Base-by-base conservation (phyloP, 2,113 vertebrate species). In the Albula goreensis region DNA sequence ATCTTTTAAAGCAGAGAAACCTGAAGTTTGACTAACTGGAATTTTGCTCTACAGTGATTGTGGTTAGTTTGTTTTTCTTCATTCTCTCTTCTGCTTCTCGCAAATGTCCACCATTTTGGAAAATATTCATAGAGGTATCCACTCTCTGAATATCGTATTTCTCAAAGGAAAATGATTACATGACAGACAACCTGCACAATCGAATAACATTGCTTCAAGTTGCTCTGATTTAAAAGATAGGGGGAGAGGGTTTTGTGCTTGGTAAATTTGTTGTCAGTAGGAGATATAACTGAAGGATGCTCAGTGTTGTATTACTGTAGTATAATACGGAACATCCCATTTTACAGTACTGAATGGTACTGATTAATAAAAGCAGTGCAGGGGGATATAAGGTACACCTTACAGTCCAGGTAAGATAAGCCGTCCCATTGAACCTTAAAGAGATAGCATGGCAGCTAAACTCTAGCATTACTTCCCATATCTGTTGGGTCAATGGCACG, bases 301-400 rank as follows among this genome's bases (percentile, higher is more conserved):
- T 74, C 31, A 9, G 53, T 12, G 12, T 12, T 56, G 49, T 3
- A 83, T 31, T 19, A 0, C 15, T 11, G 10, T 48, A 17, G 25
- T 57, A 78, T 51, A 57, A 52, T 56, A 15, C 50, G 57, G 83
- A 50, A 85, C n/a, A 31, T 84, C 19, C 66, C 51, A 11, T 22
- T 22, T 22, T 70, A 79, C 74, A 79, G 83, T 57, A 41, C 83
- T 85, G 25, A 41, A 50, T 25, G 77, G 74, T 57, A 50, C 51
- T 52, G 83, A 78, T 17, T 84, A 19, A 31, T 22, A 31, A 2
- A 74, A 2, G 74, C 50, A 78, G 15, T 15, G 19, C 51, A 56
- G 74, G 49, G 41, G 5, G 78, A 12, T 49, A 50, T 25, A 78
- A 1, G 3, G 17, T 48, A 22, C 31, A 74, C 70, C 4, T 19